phyloP scores from a whole-genome alignment of 2,797 vertebrate genomes.

The Scolopax bukidnonensis region DNA sequence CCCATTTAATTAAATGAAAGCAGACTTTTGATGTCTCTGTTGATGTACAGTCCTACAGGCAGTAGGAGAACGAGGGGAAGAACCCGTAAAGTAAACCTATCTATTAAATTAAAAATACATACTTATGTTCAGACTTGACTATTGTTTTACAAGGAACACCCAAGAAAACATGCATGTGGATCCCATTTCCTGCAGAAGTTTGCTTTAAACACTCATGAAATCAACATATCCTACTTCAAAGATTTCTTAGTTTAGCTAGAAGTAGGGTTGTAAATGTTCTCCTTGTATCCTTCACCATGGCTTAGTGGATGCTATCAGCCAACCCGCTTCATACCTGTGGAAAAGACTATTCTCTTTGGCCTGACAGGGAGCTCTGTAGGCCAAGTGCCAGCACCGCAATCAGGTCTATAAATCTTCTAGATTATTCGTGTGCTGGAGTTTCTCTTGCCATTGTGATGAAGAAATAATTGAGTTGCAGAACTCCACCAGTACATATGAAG shows the following conservation, averaged over 20 bases:
- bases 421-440: conserved; percentile 65
- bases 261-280: conserved; percentile 17
- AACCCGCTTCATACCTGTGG: conserved; percentile 51
- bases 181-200: conserved; percentile 72
- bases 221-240: conserved; percentile 63
- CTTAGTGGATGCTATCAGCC: conserved; percentile 45
- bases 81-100: conserved; percentile 15
- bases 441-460: conserved; percentile 72
- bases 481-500: conserved; percentile 8
- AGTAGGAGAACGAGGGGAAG: not conserved
- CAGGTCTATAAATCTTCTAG: conserved; percentile 60
- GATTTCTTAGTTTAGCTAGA: conserved; percentile 30
- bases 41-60: not conserved
- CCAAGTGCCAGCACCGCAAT: not conserved
- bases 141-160: conserved; percentile 59
- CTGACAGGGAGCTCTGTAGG: not conserved
- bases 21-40: conserved; percentile 2
- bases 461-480: conserved; percentile 62
- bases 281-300: conserved; percentile 23
- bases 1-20: conserved; percentile 50
- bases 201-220: conserved; percentile 68
- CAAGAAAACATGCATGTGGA: conserved; percentile 60
- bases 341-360: conserved; percentile 22
- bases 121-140: conserved; percentile 46
- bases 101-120: conserved; percentile 25